These are phyloP conservation scores for Thalassarche chlororhynchos DNA, from an alignment of 2,113 vertebrate genomes.

Conservation along the genomic window DNA sequence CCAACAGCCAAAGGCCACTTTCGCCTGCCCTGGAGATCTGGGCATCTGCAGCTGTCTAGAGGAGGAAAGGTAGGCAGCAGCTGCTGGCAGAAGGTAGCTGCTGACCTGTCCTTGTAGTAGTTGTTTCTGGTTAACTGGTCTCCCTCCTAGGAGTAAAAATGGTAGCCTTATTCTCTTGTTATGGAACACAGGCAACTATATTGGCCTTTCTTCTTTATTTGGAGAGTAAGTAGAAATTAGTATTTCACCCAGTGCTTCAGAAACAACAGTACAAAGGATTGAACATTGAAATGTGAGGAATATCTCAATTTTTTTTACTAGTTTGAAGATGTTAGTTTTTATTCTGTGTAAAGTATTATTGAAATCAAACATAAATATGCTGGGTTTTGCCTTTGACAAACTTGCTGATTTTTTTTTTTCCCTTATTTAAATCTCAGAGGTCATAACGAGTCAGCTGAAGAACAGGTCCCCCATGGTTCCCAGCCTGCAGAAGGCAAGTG, in stretches of 20 bases:
- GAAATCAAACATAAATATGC: neutral
- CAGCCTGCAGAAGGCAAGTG: conserved; percentile 85
- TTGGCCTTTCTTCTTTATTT: neutral
- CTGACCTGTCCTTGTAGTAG: neutral
- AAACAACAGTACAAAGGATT: neutral
- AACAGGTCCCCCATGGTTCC: conserved; percentile 71
- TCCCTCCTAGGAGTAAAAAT: neutral
- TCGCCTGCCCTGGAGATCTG: neutral
- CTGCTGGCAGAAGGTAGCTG: neutral
- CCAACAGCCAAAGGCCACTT: neutral
- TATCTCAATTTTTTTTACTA: neutral
- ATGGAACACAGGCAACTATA: neutral
- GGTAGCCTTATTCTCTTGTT: neutral
- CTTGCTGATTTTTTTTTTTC: neutral
- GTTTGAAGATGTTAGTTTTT: neutral
- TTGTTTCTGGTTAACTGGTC: neutral
- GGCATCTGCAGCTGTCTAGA: neutral
- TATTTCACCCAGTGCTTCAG: neutral
- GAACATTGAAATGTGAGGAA: neutral
- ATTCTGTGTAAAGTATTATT: neutral
- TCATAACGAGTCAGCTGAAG: conserved; percentile 71
- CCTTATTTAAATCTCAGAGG: conserved; percentile 52
- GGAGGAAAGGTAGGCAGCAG: neutral
- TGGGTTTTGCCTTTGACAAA: neutral
- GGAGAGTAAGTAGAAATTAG: neutral